These are phyloP conservation scores for Ifrita kowaldi DNA, from an alignment of 2,113 vertebrate species.

Conservation along the genomic window DNA sequence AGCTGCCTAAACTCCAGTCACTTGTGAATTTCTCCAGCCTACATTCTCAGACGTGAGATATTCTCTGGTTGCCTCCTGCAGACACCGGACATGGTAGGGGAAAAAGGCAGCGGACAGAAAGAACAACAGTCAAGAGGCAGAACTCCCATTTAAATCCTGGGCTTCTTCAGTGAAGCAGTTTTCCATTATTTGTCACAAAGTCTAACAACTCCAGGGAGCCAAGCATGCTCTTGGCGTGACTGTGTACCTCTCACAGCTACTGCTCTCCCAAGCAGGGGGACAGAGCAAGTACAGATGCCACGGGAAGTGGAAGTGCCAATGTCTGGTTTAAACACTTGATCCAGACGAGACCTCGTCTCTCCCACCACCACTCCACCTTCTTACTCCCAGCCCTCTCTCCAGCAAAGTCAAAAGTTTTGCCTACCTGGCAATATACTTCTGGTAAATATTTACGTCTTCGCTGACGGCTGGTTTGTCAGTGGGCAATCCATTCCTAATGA, in stretches of 20 bases:
- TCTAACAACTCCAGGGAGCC: neutral
- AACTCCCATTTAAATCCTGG: neutral
- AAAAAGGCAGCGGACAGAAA: neutral
- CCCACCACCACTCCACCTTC: constrained; percentile 17
- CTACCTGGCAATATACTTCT: constrained; percentile 99
- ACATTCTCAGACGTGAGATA: neutral
- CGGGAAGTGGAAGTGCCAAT: neutral
- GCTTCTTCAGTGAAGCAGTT: neutral
- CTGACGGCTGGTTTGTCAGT: constrained; percentile 92
- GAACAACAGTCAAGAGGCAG: neutral
- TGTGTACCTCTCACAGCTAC: neutral
- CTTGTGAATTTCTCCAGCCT: neutral
- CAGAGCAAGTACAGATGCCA: neutral
- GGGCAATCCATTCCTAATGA: constrained; percentile 94
- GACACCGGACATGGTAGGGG: neutral
- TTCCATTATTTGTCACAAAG: constrained; percentile 31
- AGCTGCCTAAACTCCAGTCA: neutral
- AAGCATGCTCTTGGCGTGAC: neutral
- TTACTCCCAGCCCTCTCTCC: constrained; percentile 23
- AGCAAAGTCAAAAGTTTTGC: constrained; percentile 69
- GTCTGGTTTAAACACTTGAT: neutral
- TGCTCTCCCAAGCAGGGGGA: neutral
- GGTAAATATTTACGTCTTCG: constrained; percentile 98
- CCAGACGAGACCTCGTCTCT: constrained; percentile 16
- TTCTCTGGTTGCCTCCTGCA: neutral